Base-by-base conservation (phyloP, 2,888 invertebrate genomes). In the Clitarchus hookeri region DNA sequence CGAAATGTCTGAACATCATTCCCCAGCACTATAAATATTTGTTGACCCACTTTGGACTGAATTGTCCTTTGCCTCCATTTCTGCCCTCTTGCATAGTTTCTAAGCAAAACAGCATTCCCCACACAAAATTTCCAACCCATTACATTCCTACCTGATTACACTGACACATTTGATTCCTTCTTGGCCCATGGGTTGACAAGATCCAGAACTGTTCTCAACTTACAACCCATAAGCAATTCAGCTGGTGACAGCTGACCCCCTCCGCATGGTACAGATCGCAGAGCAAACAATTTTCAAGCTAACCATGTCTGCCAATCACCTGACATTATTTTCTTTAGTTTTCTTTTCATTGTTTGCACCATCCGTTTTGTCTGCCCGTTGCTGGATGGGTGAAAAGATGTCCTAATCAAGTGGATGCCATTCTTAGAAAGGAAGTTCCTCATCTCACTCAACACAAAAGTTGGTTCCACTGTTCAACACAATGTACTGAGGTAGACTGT, bases 311-410 rank as follows among this genome's bases (percentile, higher is more conserved):
- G 65, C 65, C 23, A 65, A 65, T 65, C 65, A 16, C 65, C 65
- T 3, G n/a, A 65, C 65, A 65, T 23, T 65, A 65, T 65, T 65
- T 65, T 65, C 36, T 87, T 88, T 16, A 88, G 8, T 13, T 85
- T 84, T 8, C 78, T n/a, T 86, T 89, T 88, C 44, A 89, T 87
- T 6, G 88, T 89, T 25, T 87, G 87, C 8, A 88, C 89, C 82
- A 89, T 88, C 27, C 87, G 86, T 85, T 89, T 88, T 12, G 88
- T 88, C 77, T 87, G 87, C 27, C 88, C 87, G 86, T 88, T 88
- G 4, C 87, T 88, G 13, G 87, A 86, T 25, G 88, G 88, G 44
- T 88, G 88, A 65, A 88, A 87, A 0, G 88, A 88, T 13, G 88
- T 87, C 27, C 87, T 86, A n/a, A 85, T 87, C 26, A 89, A 88